These are phyloP conservation scores for Conger conger DNA, from an alignment of 2,113 vertebrate genomes.

Conservation along the genomic window DNA sequence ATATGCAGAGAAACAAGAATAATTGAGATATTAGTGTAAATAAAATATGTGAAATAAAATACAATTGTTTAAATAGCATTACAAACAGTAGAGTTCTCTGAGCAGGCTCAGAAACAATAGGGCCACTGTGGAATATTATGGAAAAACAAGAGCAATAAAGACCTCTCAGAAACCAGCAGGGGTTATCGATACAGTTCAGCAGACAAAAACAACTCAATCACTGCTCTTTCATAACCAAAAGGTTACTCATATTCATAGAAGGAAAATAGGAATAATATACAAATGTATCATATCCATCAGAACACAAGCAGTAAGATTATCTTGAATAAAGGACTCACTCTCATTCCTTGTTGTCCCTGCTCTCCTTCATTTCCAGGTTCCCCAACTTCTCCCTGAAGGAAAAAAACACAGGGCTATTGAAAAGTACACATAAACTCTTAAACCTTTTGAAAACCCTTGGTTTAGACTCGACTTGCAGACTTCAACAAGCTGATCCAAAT, in stretches of 20 bases:
- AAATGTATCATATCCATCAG: slow-evolving; percentile 33
- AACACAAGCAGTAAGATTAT: slow-evolving; percentile 38
- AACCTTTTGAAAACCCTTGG: background rate
- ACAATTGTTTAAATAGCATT: slow-evolving; percentile 9
- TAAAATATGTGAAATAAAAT: slow-evolving; percentile 18
- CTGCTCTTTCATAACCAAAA: background rate
- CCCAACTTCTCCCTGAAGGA: slow-evolving; percentile 77
- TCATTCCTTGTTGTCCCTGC: slow-evolving; percentile 77
- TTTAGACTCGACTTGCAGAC: background rate
- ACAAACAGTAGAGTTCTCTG: background rate
- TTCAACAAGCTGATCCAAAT: background rate
- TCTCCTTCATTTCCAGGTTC: slow-evolving; percentile 74
- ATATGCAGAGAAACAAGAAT: background rate
- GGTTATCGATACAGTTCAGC: slow-evolving; percentile 29
- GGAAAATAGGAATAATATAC: slow-evolving; percentile 33
- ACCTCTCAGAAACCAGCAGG: background rate
- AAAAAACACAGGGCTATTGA: slow-evolving; percentile 28
- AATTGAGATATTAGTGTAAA: background rate
- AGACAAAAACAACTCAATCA: slow-evolving; percentile 31
- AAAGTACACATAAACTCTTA: background rate
- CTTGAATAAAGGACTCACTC: slow-evolving; percentile 71
- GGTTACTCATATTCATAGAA: slow-evolving; percentile 31
- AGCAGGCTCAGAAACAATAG: slow-evolving; percentile 1
- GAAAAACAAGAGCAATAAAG: background rate
- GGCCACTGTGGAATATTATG: background rate